Evolutionary conservation across 2,888 invertebrate species (phyloP).

Genomic region (Leptinotarsa haldemani): DNA sequence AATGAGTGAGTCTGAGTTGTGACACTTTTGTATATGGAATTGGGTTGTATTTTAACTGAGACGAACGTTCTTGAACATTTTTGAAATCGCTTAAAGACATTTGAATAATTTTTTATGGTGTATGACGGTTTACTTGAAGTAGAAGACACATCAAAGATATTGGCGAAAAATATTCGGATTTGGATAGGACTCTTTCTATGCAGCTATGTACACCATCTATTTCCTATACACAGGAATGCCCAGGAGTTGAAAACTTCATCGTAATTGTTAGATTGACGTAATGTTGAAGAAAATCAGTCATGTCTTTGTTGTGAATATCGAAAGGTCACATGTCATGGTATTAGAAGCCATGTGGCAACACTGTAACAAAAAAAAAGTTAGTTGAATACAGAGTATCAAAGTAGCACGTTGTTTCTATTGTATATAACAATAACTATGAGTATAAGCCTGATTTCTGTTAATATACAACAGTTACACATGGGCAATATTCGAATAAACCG

Average conservation of each 20-base stretch:
- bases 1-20: not conserved
- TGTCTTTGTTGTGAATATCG: too few species aligned
- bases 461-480: slow-evolving; percentile 21
- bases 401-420: too few species aligned
- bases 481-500: slow-evolving; percentile 13
- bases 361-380: too few species aligned
- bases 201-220: not conserved
- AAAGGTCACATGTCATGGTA: too few species aligned
- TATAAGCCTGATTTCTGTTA: too few species aligned
- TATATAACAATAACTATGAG: too few species aligned
- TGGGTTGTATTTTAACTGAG: not conserved
- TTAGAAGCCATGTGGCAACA: too few species aligned
- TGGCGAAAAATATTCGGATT: slow-evolving; percentile 21
- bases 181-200: not conserved
- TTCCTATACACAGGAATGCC: not conserved
- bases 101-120: slow-evolving; percentile 38
- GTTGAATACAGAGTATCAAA: too few species aligned
- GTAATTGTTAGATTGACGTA: not conserved
- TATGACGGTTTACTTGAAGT: slow-evolving; percentile 27
- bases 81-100: slow-evolving; percentile 33
- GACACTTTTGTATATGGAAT: not conserved
- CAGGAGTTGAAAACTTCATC: not conserved
- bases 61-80: slow-evolving; percentile 20
- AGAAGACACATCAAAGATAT: slow-evolving; percentile 37
- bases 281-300: too few species aligned